Percentiles rank a stretch among this genome's conserved stretches.
These are phyloP conservation scores for Mechanitis mazaeus DNA, from an alignment of 2,888 invertebrate genomes.

Conservation along the genomic window DNA sequence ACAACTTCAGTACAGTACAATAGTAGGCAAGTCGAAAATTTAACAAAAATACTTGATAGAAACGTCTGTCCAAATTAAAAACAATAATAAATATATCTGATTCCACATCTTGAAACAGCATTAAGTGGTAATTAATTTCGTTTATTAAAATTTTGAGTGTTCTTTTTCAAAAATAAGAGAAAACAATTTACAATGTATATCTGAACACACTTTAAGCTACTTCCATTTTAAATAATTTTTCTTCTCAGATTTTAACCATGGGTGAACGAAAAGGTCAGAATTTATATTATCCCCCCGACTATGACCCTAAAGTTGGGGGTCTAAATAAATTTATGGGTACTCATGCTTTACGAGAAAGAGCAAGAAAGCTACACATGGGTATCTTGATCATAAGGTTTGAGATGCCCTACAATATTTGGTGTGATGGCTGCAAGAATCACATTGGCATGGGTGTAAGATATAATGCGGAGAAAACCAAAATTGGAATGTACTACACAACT, in stretches of 20 bases:
- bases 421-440: conserved; percentile 97
- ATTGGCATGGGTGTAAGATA: conserved; percentile 99
- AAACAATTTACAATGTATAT: not conserved
- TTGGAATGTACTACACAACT: conserved; percentile 98
- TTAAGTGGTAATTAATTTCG: conserved; percentile 1
- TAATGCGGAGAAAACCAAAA: conserved; percentile 93
- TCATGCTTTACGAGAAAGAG: conserved; percentile 96
- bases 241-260: conserved; percentile 75
- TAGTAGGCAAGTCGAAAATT: too few species aligned
- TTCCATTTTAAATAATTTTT: not conserved
- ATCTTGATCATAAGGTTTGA: conserved; percentile 98
- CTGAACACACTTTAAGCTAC: conserved; percentile 15
- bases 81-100: too few species aligned
- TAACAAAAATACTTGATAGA: too few species aligned
- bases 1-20: too few species aligned
- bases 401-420: conserved; percentile 99
- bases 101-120: too few species aligned
- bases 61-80: too few species aligned
- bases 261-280: conserved; percentile 99
- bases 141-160: not conserved
- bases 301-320: conserved; percentile 95
- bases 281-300: conserved; percentile 99
- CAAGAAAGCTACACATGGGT: conserved; percentile 95
- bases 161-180: too few species aligned
- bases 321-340: conserved; percentile 95